Evolutionary conservation across 37 sponge, comb jelly and placozoan genomes (phyloP), one percentile per base, ranked within the genome.

Genomic region (Corticium candelabrum): DNA sequence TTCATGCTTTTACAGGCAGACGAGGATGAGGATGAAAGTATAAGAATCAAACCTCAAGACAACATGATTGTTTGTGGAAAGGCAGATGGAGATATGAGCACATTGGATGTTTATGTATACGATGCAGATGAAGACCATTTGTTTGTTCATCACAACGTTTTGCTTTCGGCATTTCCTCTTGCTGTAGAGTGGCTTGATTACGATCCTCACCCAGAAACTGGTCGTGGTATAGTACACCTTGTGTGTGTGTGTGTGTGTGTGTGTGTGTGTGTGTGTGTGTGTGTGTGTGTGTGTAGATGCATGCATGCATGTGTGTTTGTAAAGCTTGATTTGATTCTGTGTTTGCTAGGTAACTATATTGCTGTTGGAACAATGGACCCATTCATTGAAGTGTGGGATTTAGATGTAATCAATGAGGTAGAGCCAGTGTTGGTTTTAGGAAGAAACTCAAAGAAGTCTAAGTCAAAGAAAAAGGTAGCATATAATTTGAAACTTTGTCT

Each of bases 371-470:
- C 79, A 21, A 94, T 94, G 95, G 70, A 78, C 2, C 95, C 99
- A 7, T 76, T 57, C 15, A 89, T 97, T 40, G 95, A 94, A 67
- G 81, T 97, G n/a, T 97, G 99, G 99, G 90, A 97, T 78, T 38
- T 97, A 72, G 99, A 97, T 41, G 37, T 91, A 1, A 79, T 94
- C 0, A 86, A 97, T 78, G 82, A 74, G 0, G 33, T 87, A 50
- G 95, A 97, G 74, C 99, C 99, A 3, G 85, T 83, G 1, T 71
- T 87, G 37, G 37, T 41, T 3, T 86, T 97, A 15, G 99, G 99
- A 35, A 38, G 30, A 36, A 82, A 75, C 68, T 67, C 41, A 40
- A 78, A 72, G 4, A 83, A 81, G 39, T 88, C 86, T 74, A 77
- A 77, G 70, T 76, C 68, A 34, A 83, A 77, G 68, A 76, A 86